Evolutionary conservation across 2,888 invertebrate species (phyloP).

Genomic region (Mythimna lalbum): DNA sequence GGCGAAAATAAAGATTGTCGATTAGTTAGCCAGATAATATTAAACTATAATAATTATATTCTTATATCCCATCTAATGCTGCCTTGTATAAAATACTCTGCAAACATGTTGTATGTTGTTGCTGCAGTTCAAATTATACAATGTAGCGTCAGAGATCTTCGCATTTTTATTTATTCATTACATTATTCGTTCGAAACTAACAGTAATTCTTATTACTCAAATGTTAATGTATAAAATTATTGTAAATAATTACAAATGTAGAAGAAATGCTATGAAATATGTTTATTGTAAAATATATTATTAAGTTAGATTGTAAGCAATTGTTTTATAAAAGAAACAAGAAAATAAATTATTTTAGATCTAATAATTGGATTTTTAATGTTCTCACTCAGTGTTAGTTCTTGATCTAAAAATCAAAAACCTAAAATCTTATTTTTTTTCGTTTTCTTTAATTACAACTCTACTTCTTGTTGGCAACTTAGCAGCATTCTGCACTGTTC

Average conservation of each 20-base stretch:
- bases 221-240: conserved; percentile 75
- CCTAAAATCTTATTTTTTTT: no score
- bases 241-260: conserved; percentile 79
- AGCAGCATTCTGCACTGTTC: neutral
- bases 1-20: conserved; percentile 1
- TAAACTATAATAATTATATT: conserved; percentile 35
- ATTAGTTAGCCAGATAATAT: conserved; percentile 44
- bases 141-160: conserved; percentile 31
- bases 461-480: neutral
- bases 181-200: conserved; percentile 32
- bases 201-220: conserved; percentile 54
- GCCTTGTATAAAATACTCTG: conserved; percentile 32
- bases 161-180: conserved; percentile 42
- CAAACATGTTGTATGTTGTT: conserved; percentile 29
- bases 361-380: conserved; percentile 64
- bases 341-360: conserved; percentile 90
- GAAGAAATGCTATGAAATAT: conserved; percentile 81
- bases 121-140: conserved; percentile 39
- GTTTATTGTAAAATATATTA: conserved; percentile 84
- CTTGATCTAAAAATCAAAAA: no score
- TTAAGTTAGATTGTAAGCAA: conserved; percentile 81
- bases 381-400: no score
- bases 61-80: conserved; percentile 39
- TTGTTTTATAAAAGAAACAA: conserved; percentile 89
- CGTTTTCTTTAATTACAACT: neutral